Conservation (phyloP, 2,113 vertebrate genomes). For the Rhinolophus sinicus region DNA sequence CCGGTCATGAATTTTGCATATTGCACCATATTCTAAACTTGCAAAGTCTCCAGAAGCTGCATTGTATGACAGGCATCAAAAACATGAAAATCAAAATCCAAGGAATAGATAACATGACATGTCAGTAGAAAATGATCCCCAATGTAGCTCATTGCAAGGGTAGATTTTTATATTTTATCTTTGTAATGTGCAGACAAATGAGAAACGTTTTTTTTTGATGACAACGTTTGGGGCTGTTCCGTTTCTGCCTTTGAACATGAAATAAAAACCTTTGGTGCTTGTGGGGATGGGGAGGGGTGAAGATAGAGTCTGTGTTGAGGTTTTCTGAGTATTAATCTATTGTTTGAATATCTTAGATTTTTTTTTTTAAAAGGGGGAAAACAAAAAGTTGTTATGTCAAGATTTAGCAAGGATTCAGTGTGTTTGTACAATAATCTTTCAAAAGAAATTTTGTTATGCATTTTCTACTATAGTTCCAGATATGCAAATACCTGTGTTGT, state of each 20-base stretch:
- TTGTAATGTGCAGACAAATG: background rate
- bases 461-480: slow-evolving; percentile 69
- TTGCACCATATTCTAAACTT: background rate
- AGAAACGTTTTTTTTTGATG: slow-evolving; percentile 14
- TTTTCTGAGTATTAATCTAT: slow-evolving; percentile 49
- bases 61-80: background rate
- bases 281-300: background rate
- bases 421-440: slow-evolving; percentile 70
- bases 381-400: slow-evolving; percentile 56
- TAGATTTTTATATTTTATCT: slow-evolving; percentile 5
- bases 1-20: background rate
- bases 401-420: slow-evolving; percentile 48
- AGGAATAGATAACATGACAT: background rate
- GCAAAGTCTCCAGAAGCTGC: background rate
- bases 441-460: slow-evolving; percentile 62
- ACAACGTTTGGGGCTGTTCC: slow-evolving; percentile 23
- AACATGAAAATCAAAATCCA: background rate
- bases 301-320: background rate
- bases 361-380: background rate
- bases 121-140: slow-evolving; percentile 31
- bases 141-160: background rate
- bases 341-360: background rate
- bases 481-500: slow-evolving; percentile 72
- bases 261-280: slow-evolving; percentile 28
- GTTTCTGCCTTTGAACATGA: slow-evolving; percentile 40